phyloP scores from a whole-genome alignment of 1,140 invertebrate species.

The Octopus sinensis region DNA sequence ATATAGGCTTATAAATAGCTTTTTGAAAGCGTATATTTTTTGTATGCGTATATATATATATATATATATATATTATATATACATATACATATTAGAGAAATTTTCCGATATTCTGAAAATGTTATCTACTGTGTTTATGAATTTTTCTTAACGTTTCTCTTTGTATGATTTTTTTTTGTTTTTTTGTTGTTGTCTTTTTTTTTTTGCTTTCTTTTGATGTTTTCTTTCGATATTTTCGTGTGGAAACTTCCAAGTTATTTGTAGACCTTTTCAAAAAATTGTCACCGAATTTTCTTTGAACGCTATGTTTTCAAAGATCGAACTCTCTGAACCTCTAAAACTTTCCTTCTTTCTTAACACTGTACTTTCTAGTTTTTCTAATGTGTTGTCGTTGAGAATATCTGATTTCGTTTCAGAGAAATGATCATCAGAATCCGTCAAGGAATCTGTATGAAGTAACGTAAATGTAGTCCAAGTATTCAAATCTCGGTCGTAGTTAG shows the following conservation, averaged over 20 bases:
- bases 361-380: slow-evolving; percentile 13
- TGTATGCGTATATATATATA: too few relatives aligned
- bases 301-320: background rate
- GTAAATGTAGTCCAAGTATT: slow-evolving; percentile 28
- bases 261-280: background rate
- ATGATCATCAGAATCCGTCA: slow-evolving; percentile 21
- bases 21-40: too few relatives aligned
- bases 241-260: background rate
- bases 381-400: slow-evolving; percentile 25
- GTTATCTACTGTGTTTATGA: too few relatives aligned
- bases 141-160: too few relatives aligned
- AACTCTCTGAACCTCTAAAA: background rate
- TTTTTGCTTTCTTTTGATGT: too few relatives aligned
- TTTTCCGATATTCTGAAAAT: too few relatives aligned
- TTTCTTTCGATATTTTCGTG: too few relatives aligned
- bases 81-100: too few relatives aligned
- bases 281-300: background rate
- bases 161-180: too few relatives aligned
- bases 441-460: slow-evolving; percentile 24
- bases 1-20: too few relatives aligned
- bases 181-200: too few relatives aligned
- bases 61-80: too few relatives aligned
- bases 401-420: slow-evolving; percentile 26
- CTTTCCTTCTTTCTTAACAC: background rate
- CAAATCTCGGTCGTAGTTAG: slow-evolving; percentile 21